Base-by-base conservation (phyloP, 2,113 vertebrate genomes). In the Nannobrachium achirus region DNA sequence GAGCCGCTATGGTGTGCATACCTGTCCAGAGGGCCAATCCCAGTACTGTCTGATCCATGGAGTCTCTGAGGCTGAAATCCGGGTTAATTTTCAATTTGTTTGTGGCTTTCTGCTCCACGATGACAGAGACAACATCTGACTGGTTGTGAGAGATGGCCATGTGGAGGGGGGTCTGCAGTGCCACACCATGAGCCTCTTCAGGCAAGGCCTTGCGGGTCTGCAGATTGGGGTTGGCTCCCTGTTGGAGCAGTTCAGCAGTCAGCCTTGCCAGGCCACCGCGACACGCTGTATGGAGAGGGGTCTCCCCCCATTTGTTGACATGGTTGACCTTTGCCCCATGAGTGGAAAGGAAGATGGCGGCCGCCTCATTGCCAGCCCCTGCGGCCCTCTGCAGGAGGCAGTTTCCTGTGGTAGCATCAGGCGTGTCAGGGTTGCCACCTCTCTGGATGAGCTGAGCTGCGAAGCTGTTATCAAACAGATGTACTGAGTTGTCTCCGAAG, bases 11-110 rank as follows among this genome's bases (percentile, higher is more conserved):
- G 0, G 87, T 98, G 85, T 99, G 97, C 97, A 99, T 97, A 62
- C 98, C 97, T 87, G 97, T 99, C 98, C 98, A 99, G 38, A 99
- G 93, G 2, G 98, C 97, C 71, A 98, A 81, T 52, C 97, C 98
- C 78, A 99, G 86, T 15, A 99, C 98, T 1, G 97, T 98, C 81
- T 99, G 98, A 87, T 98, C 98, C 88, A 94, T 86, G 0, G 97
- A 97, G 81, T 99, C 97, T 90, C 98, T 99, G 10, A 99, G 93
- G 80, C 97, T 98, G 56, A 99, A 99, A 89, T 99, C 98, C 71
- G 97, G 98, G 92, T 98, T 99, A 84, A 99, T 99, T 83, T 99
- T 97, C 69, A 99, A 92, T 88, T 98, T 98, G 92, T 96, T 98
- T 86, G 93, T 95, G 59, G 97, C 97, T 95, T 99, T 99, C 65